Percentiles rank a stretch among this genome's conserved stretches.
Conservation (phyloP, 2,888 invertebrate species). For the Amiota minor region DNA sequence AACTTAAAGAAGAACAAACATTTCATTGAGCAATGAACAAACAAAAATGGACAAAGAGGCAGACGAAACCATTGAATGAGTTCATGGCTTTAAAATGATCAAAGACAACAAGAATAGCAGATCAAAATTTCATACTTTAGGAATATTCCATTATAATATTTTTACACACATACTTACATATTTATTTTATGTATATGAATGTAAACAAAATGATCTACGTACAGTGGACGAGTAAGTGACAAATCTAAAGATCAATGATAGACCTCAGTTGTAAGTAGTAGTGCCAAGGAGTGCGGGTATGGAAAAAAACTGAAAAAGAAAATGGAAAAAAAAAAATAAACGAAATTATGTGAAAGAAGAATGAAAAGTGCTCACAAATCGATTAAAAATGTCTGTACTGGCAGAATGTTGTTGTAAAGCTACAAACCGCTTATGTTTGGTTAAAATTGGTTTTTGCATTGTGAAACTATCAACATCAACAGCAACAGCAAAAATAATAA, state of each 20-base stretch:
- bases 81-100: constrained; percentile 44
- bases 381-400: constrained; percentile 11
- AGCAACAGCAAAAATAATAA: constrained; percentile 7
- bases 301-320: constrained; percentile 15
- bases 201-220: constrained; percentile 47
- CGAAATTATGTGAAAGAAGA: constrained; percentile 27
- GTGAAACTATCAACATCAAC: background rate
- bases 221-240: background rate
- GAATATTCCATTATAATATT: constrained; percentile 51
- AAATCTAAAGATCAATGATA: too few species aligned
- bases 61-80: constrained; percentile 47
- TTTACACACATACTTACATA: constrained; percentile 11
- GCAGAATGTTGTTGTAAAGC: background rate
- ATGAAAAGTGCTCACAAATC: constrained; percentile 23
- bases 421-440: constrained; percentile 32
- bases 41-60: too few species aligned
- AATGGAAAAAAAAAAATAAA: constrained; percentile 4
- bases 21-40: too few species aligned
- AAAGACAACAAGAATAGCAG: background rate
- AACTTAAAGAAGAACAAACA: background rate
- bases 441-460: constrained; percentile 27
- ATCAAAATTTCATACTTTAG: constrained; percentile 43
- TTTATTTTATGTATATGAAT: too few species aligned
- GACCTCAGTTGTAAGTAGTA: too few species aligned
- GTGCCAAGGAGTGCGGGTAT: background rate